Percentiles rank a stretch among this genome's conserved stretches.
These are phyloP conservation scores for Heteronetta atricapilla DNA, from an alignment of 2,113 vertebrate genomes.

Conservation along the genomic window DNA sequence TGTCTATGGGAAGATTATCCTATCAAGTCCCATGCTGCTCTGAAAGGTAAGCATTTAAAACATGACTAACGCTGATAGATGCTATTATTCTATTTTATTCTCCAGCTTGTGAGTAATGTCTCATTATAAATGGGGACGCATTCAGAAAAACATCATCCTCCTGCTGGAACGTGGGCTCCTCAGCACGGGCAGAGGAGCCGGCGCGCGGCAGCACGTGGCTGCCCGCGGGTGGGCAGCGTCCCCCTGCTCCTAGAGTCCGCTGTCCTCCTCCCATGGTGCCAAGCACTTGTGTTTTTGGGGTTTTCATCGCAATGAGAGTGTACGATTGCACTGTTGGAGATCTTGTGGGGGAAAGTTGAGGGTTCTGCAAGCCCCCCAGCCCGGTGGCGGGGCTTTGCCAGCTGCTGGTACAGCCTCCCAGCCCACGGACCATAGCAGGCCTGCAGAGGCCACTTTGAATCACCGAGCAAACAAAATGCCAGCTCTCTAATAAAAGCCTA, in stretches of 20 bases:
- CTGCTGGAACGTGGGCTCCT: slow-evolving; percentile 36
- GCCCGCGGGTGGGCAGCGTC: not conserved
- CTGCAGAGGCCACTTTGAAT: not conserved
- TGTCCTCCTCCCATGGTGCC: accelerated
- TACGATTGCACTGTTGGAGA: not conserved
- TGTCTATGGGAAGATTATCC: slow-evolving; percentile 57
- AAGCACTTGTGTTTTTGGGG: not conserved
- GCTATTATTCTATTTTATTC: slow-evolving; percentile 64
- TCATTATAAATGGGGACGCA: slow-evolving; percentile 38
- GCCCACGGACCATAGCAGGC: not conserved
- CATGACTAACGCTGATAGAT: slow-evolving; percentile 56
- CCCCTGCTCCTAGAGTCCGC: not conserved
- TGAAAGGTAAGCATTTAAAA: slow-evolving; percentile 59
- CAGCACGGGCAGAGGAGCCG: not conserved
- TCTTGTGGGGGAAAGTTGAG: not conserved
- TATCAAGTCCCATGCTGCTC: slow-evolving; percentile 55
- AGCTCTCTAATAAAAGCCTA: not conserved
- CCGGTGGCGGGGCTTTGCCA: no score
- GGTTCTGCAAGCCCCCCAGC: not conserved
- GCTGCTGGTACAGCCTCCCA: not conserved
- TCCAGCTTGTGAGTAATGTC: slow-evolving; percentile 56
- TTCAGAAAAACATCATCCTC: slow-evolving; percentile 66
- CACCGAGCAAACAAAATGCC: not conserved
- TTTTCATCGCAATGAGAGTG: not conserved
- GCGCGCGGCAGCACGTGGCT: not conserved